A percentile compares a stretch with the other conserved stretches of the same genome.
phyloP scores from a whole-genome alignment of 2,888 invertebrate genomes.

The Ametastegia equiseti region DNA sequence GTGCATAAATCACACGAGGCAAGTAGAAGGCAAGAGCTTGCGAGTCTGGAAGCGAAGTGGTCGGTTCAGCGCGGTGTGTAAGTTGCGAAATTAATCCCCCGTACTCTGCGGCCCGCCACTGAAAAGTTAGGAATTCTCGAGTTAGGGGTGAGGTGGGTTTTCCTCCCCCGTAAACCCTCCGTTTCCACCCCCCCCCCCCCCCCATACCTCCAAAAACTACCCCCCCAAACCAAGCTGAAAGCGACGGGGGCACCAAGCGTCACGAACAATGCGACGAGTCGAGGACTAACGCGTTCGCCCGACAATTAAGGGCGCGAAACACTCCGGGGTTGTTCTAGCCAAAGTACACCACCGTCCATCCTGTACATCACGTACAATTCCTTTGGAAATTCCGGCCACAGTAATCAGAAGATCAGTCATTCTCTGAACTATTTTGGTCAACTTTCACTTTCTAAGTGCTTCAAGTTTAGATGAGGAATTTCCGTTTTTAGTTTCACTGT shows the following conservation, averaged over 20 bases:
- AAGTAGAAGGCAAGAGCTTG: slow-evolving; percentile 1
- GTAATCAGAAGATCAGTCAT: slow-evolving; percentile 23
- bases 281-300: slow-evolving; percentile 30
- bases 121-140: slow-evolving; percentile 54
- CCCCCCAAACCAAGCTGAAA: slow-evolving; percentile 7
- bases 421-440: background rate
- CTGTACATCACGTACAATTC: background rate
- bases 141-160: slow-evolving; percentile 8
- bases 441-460: background rate
- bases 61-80: slow-evolving; percentile 52
- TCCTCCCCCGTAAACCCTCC: slow-evolving; percentile 20
- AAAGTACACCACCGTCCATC: background rate
- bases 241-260: background rate
- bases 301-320: slow-evolving; percentile 41
- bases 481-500: background rate
- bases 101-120: slow-evolving; percentile 51
- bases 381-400: background rate
- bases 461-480: background rate
- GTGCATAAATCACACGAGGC: slow-evolving; percentile 30
- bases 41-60: slow-evolving; percentile 15
- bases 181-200: no score
- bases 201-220: background rate
- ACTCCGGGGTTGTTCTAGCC: slow-evolving; percentile 32
- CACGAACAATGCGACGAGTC: slow-evolving; percentile 42
- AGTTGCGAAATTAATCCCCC: slow-evolving; percentile 59